Evolutionary conservation across 2,113 vertebrate species (phyloP), one percentile per base, ranked within the genome.

Genomic region (Aplodontia rufa): DNA sequence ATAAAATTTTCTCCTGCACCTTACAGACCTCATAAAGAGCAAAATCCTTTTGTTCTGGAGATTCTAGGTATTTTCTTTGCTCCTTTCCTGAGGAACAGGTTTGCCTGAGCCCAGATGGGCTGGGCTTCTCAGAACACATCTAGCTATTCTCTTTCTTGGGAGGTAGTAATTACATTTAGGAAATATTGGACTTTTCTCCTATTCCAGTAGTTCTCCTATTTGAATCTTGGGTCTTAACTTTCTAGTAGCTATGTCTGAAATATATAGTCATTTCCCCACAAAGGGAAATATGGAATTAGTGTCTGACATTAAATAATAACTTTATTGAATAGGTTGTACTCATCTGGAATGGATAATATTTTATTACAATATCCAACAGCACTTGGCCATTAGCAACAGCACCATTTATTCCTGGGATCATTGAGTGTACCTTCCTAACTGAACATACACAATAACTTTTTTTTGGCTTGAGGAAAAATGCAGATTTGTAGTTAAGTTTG

Each of bases 281-380:
- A 60, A 12, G 45, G 2, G 51, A 53, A 96, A 32, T 58, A 72
- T 71, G n/a, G 16, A 68, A 71, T 96, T 28, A 69, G 71, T 8
- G 16, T 47, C 11, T 86, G 78, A 81, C 8, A 42, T 49, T 60
- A 84, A 96, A 85, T 91, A 62, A 88, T 71, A 92, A 85, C 30
- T 26, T 51, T 68, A 87, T 35, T 13, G 85, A 32, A 87, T 47
- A 10, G 55, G 28, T 72, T 72, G 2, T 26, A 96, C 66, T 92
- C 37, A 6, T 74, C 94, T 96, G 64, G 42, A 93, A 91, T 58
- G 62, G 64, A 55, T 55, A 10, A 42, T 85, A 81, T 97, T 92
- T 94, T 82, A 88, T 89, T 92, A 93, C 45, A 53, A 3, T 91
- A 84, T 64, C 32, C 49, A 69, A 89, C 55, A 83, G 4, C 12